phyloP scores from a whole-genome alignment of 2,113 vertebrate genomes.

The Limnothrissa miodon region DNA sequence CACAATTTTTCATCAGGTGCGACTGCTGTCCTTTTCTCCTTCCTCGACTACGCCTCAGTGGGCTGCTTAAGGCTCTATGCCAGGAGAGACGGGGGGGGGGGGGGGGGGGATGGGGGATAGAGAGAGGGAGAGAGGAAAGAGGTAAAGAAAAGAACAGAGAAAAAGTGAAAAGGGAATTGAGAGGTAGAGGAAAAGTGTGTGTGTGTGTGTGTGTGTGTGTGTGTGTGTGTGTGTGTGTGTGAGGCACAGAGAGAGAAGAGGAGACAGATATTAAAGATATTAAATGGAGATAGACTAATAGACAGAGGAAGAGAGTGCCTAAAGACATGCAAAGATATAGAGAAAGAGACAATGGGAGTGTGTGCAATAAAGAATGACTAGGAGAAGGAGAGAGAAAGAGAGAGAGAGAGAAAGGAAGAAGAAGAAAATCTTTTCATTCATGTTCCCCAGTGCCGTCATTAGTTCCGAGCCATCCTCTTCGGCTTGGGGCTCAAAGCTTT shows the following conservation, averaged over 20 bases:
- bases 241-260: neutral
- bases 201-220: neutral
- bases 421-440: neutral
- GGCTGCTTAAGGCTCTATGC: neutral
- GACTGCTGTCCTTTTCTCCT: slow-evolving; percentile 11
- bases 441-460: neutral
- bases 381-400: neutral
- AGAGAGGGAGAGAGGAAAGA: neutral
- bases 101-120: neutral
- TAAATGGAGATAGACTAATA: neutral
- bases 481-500: neutral
- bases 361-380: neutral
- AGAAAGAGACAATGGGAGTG: neutral
- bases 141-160: slow-evolving; percentile 5
- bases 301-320: too few relatives aligned
- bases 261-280: slow-evolving; percentile 1
- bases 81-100: neutral
- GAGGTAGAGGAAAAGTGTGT: neutral
- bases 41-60: neutral
- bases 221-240: neutral
- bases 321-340: neutral
- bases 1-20: slow-evolving; percentile 7
- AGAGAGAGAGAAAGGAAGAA: neutral
- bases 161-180: neutral
- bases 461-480: neutral